A percentile compares a stretch with the other conserved stretches of the same genome.
phyloP scores from a whole-genome alignment of 2,113 vertebrate genomes.

The Thalassoma bifasciatum region DNA sequence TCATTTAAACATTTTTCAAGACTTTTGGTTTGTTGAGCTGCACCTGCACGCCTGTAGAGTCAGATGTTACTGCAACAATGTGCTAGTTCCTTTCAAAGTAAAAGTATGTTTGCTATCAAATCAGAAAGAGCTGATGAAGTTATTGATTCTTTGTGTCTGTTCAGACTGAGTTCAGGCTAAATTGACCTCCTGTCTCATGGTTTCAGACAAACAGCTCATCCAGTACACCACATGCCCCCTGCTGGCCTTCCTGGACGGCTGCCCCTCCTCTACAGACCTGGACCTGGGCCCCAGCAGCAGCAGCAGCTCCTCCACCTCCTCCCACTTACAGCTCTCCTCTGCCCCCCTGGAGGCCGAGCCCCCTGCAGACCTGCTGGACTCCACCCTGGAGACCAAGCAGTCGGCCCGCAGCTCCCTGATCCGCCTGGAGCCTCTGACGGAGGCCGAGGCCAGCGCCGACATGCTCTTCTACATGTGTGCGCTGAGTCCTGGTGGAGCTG shows the following conservation, averaged over 20 bases:
- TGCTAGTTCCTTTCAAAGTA: too few relatives aligned
- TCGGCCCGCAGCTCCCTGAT: slow-evolving; percentile 89
- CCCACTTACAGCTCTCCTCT: slow-evolving; percentile 4
- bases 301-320: neutral
- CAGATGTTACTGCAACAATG: too few relatives aligned
- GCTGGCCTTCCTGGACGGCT: slow-evolving; percentile 92
- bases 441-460: slow-evolving; percentile 92
- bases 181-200: neutral
- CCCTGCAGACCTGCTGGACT: slow-evolving; percentile 85
- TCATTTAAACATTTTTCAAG: too few relatives aligned
- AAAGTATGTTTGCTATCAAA: too few relatives aligned
- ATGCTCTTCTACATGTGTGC: slow-evolving; percentile 95
- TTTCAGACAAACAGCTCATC: slow-evolving; percentile 91
- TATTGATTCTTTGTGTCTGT: too few relatives aligned
- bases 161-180: too few relatives aligned
- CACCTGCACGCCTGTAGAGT: too few relatives aligned
- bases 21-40: too few relatives aligned
- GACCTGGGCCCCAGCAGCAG: slow-evolving; percentile 31
- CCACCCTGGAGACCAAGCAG: slow-evolving; percentile 73
- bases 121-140: too few relatives aligned
- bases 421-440: slow-evolving; percentile 92
- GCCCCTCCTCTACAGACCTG: slow-evolving; percentile 61
- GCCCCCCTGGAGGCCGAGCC: slow-evolving; percentile 60
- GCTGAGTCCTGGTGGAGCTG: slow-evolving; percentile 82
- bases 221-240: slow-evolving; percentile 94